Percentiles rank a stretch among this genome's conserved stretches.
These are phyloP conservation scores for Gadus chalcogrammus DNA, from an alignment of 2,113 vertebrate species.

Conservation along the genomic window DNA sequence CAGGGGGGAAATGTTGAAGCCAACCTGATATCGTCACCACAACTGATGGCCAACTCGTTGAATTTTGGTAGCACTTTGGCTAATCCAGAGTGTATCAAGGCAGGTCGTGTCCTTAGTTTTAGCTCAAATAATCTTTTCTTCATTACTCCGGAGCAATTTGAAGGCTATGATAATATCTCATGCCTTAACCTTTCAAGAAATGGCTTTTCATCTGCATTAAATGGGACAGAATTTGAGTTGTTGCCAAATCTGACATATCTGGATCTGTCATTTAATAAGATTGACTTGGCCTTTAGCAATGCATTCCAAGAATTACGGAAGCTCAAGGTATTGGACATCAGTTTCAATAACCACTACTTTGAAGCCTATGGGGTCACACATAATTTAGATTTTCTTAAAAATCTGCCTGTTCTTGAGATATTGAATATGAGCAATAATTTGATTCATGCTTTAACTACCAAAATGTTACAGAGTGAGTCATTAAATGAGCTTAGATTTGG, in stretches of 20 bases:
- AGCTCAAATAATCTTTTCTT: slow-evolving; percentile 80
- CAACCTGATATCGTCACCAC: neutral
- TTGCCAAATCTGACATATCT: slow-evolving; percentile 70
- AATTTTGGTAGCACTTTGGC: neutral
- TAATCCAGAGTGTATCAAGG: slow-evolving; percentile 64
- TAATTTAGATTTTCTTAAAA: slow-evolving; percentile 70
- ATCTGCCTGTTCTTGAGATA: slow-evolving; percentile 63
- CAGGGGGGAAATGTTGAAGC: neutral
- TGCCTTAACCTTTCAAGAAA: slow-evolving; percentile 82
- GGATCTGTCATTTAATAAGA: slow-evolving; percentile 65
- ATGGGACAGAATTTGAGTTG: slow-evolving; percentile 65
- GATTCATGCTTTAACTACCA: slow-evolving; percentile 77
- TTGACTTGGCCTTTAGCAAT: slow-evolving; percentile 63
- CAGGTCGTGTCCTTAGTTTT: slow-evolving; percentile 74
- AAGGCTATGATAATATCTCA: slow-evolving; percentile 62
- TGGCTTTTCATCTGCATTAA: slow-evolving; percentile 62
- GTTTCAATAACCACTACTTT: slow-evolving; percentile 78
- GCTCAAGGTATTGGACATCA: slow-evolving; percentile 73
- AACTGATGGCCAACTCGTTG: neutral
- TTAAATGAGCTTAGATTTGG: slow-evolving; percentile 72
- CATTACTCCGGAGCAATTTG: slow-evolving; percentile 69
- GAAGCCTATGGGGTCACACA: slow-evolving; percentile 66
- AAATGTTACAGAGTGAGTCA: slow-evolving; percentile 63
- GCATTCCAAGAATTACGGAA: slow-evolving; percentile 63
- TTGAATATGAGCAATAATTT: slow-evolving; percentile 68